A percentile compares a stretch with the other conserved stretches of the same genome.
phyloP scores from a whole-genome alignment of 1,140 invertebrate genomes.

The Apis mellifera region DNA sequence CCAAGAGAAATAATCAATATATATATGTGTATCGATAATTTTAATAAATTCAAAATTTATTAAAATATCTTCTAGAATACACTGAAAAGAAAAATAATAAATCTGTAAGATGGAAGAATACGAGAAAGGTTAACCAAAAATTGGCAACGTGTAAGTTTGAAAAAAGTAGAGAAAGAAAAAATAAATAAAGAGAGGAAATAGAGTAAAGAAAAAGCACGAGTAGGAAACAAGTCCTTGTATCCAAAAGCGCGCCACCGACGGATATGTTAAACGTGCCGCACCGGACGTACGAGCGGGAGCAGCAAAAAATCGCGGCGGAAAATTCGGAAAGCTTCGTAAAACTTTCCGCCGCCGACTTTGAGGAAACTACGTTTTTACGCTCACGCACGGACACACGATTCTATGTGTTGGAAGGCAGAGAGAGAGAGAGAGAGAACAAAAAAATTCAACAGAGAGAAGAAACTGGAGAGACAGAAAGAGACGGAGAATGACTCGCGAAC shows the following conservation, averaged over 20 bases:
- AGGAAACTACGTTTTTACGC: slow-evolving; percentile 37
- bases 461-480: too few relatives aligned
- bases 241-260: neutral
- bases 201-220: neutral
- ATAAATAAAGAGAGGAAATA: neutral
- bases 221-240: neutral
- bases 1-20: too few relatives aligned
- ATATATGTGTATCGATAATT: too few relatives aligned
- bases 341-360: slow-evolving; percentile 23
- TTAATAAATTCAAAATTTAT: too few relatives aligned
- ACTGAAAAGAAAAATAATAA: neutral
- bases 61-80: too few relatives aligned
- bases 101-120: neutral
- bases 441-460: neutral
- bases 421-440: neutral
- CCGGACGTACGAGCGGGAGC: neutral
- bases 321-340: slow-evolving; percentile 21
- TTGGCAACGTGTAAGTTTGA: neutral
- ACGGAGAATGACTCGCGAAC: neutral
- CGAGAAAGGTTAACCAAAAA: neutral
- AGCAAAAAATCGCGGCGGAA: slow-evolving; percentile 2
- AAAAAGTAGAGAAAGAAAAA: too few relatives aligned
- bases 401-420: neutral
- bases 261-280: slow-evolving; percentile 13
- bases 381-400: neutral